phyloP scores from a whole-genome alignment of 2,113 vertebrate species.

The Hoplias malabaricus region DNA sequence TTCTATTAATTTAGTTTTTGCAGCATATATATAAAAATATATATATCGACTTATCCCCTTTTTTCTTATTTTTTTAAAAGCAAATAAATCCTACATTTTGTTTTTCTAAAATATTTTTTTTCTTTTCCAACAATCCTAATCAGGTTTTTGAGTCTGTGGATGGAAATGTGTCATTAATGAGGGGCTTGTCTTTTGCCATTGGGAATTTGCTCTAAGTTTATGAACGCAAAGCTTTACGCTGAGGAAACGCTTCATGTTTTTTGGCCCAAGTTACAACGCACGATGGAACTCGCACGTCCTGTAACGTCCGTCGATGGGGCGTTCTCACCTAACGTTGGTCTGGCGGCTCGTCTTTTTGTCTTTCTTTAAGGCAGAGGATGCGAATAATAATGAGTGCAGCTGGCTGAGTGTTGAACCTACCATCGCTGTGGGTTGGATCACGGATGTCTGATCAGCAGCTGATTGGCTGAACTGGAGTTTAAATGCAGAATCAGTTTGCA shows the following conservation, averaged over 20 bases:
- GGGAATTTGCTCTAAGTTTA: slow-evolving; percentile 50
- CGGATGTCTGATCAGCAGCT: neutral
- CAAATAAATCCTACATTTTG: slow-evolving; percentile 69
- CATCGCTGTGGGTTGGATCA: neutral
- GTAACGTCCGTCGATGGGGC: no score
- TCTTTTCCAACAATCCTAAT: slow-evolving; percentile 77
- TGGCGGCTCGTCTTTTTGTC: neutral
- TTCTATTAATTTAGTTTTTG: slow-evolving; percentile 83
- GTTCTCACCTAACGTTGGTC: neutral
- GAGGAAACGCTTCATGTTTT: neutral
- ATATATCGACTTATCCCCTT: slow-evolving; percentile 65
- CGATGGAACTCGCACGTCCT: no score
- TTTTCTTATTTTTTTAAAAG: slow-evolving; percentile 56
- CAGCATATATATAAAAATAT: no score
- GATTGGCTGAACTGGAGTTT: neutral
- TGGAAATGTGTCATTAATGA: slow-evolving; percentile 79
- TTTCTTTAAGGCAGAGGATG: neutral
- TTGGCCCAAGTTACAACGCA: neutral
- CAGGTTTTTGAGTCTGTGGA: slow-evolving; percentile 91
- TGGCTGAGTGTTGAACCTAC: neutral
- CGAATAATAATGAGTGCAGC: no score
- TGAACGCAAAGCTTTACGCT: slow-evolving; percentile 62
- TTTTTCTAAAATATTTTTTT: slow-evolving; percentile 43
- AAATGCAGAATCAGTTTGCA: neutral
- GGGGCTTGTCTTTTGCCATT: slow-evolving; percentile 53